These are phyloP conservation scores for Abrostola tripartita DNA, from an alignment of 2,888 invertebrate species.

Conservation along the genomic window DNA sequence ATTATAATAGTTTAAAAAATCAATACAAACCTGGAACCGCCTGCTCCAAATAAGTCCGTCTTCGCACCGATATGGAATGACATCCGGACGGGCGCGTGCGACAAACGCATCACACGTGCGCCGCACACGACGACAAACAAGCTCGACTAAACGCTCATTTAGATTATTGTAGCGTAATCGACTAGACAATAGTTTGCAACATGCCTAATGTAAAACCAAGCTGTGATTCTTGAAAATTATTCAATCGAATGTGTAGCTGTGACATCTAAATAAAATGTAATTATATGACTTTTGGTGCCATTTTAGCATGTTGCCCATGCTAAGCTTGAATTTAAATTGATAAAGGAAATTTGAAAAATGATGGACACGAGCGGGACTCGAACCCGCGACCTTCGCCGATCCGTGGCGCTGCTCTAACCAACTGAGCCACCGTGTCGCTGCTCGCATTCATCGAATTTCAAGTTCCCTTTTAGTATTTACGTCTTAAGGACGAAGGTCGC, in stretches of 20 bases:
- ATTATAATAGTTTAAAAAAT: conserved; percentile 3
- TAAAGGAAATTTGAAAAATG: too few species aligned
- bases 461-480: too few species aligned
- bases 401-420: too few species aligned
- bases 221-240: conserved; percentile 37
- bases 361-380: too few species aligned
- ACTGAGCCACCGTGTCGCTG: too few species aligned
- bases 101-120: conserved; percentile 68
- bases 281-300: too few species aligned
- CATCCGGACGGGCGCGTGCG: conserved; percentile 68
- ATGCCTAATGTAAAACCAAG: conserved; percentile 59
- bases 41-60: conserved; percentile 55
- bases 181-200: conserved; percentile 67
- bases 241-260: not conserved
- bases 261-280: too few species aligned
- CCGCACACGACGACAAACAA: conserved; percentile 79
- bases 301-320: too few species aligned
- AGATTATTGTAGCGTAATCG: conserved; percentile 78
- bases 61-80: conserved; percentile 64
- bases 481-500: too few species aligned
- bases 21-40: conserved; percentile 35
- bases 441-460: too few species aligned
- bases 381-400: too few species aligned
- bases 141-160: conserved; percentile 76
- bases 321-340: too few species aligned